Conservation (phyloP, 2,113 vertebrate species). For the Clinocottus analis region DNA sequence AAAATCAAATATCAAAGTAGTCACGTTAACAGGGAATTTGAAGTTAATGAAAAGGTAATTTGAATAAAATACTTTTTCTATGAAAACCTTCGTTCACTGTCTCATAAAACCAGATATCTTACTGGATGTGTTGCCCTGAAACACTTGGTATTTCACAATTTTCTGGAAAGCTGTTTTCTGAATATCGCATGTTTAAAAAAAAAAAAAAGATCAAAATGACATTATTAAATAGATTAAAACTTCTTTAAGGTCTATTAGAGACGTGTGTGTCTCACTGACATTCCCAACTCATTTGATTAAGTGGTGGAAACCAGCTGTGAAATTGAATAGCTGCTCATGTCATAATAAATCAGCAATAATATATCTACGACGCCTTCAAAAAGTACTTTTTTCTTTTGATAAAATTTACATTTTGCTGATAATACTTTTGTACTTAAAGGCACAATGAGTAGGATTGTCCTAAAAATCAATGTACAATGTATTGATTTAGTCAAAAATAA, state of each 20-base stretch:
- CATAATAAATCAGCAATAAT: too few species aligned
- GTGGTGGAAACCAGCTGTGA: neutral
- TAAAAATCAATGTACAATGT: neutral
- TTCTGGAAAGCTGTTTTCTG: too few species aligned
- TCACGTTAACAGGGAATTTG: neutral
- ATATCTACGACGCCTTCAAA: too few species aligned
- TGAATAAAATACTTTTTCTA: slow-evolving; percentile 41
- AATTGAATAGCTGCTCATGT: neutral
- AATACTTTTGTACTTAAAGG: too few species aligned
- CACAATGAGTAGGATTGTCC: neutral
- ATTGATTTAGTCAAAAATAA: neutral
- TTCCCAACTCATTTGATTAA: neutral
- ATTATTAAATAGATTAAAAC: too few species aligned
- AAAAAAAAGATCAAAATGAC: too few species aligned
- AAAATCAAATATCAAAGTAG: neutral
- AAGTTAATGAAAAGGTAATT: neutral
- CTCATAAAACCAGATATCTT: too few species aligned
- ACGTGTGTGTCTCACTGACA: neutral
- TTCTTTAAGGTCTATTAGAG: too few species aligned
- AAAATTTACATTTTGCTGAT: too few species aligned
- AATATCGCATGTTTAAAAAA: neutral
- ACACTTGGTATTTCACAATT: too few species aligned
- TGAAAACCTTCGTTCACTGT: neutral
- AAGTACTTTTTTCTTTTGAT: too few species aligned
- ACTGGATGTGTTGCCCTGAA: too few species aligned